Conservation (phyloP, 2,113 vertebrate genomes). For the Ceratotherium simum region DNA sequence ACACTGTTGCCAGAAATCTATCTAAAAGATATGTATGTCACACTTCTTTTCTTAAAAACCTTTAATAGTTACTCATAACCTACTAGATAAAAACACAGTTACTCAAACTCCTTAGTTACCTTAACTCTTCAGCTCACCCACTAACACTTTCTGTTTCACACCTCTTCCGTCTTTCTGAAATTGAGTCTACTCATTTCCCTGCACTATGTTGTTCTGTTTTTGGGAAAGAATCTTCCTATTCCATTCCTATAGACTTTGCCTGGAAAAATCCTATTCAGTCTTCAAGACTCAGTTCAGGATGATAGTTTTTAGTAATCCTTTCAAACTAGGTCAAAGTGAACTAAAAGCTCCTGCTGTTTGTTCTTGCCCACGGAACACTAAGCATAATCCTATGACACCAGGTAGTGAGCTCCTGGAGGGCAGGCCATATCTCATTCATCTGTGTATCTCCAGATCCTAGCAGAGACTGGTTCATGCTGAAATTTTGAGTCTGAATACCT, state of each 20-base stretch:
- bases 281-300: not conserved
- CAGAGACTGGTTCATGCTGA: not conserved
- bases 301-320: not conserved
- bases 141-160: not conserved
- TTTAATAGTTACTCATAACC: not conserved
- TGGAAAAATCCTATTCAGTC: not conserved
- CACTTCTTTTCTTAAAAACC: not conserved
- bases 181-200: not conserved
- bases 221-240: not conserved
- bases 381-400: not conserved
- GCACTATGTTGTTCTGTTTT: not conserved
- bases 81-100: not conserved
- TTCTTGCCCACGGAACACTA: not conserved
- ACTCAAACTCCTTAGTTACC: not conserved
- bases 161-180: not conserved
- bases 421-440: not conserved
- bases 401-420: not conserved
- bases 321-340: not conserved
- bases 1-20: not conserved
- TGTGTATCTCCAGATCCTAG: not conserved
- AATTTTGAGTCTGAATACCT: not conserved
- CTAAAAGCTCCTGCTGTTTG: not conserved
- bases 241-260: not conserved
- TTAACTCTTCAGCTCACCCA: not conserved
- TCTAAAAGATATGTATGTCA: not conserved